Percentiles rank a stretch among this genome's conserved stretches.
These are phyloP conservation scores for Pelochelys cantorii DNA, from an alignment of 2,797 vertebrate species.

Conservation along the genomic window DNA sequence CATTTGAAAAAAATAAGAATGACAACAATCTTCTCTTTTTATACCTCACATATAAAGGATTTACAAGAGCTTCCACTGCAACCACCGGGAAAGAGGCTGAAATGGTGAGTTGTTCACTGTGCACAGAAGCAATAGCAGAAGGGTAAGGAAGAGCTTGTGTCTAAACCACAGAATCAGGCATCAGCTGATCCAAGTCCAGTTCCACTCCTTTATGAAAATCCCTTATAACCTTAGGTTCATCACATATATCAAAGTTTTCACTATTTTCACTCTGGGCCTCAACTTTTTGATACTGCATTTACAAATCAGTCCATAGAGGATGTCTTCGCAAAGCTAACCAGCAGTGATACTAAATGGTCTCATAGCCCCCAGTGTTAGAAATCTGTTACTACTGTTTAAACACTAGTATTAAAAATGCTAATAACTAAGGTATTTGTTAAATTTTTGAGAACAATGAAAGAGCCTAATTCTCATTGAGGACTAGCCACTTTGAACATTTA, in stretches of 20 bases:
- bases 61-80: background rate
- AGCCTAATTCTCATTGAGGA: background rate
- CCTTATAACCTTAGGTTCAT: background rate
- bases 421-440: constrained; percentile 10
- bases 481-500: constrained; percentile 13
- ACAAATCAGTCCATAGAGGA: background rate
- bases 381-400: constrained; percentile 41
- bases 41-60: background rate
- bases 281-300: background rate
- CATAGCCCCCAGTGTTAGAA: constrained; percentile 5
- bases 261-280: background rate
- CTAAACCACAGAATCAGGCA: background rate
- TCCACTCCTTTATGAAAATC: background rate
- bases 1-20: background rate
- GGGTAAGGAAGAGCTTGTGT: background rate
- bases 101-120: background rate
- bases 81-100: background rate
- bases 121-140: background rate
- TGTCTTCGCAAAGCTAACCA: background rate
- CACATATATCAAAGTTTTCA: background rate
- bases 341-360: background rate
- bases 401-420: constrained; percentile 52
- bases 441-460: background rate
- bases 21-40: background rate
- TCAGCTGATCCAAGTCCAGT: background rate